A percentile compares a stretch with the other conserved stretches of the same genome.
phyloP scores from a whole-genome alignment of 2,113 vertebrate genomes.

The Taxidea taxus region DNA sequence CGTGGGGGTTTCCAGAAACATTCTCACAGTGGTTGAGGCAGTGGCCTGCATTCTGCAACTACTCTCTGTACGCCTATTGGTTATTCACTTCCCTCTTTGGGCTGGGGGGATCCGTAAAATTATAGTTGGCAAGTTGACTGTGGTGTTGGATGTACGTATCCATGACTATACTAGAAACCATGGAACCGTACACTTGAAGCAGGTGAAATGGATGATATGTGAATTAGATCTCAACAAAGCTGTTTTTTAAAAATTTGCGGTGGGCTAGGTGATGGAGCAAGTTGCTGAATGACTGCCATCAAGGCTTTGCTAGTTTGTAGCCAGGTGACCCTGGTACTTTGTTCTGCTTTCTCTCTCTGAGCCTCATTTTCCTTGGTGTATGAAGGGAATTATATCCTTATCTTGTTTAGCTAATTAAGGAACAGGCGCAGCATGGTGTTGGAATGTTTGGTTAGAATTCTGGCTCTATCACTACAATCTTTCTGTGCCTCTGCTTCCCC shows the following conservation, averaged over 20 bases:
- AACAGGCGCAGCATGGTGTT: not conserved
- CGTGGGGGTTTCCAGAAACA: constrained; percentile 6
- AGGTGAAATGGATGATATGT: not conserved
- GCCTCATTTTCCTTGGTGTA: not conserved
- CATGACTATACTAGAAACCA: not conserved
- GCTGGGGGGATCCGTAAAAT: not conserved
- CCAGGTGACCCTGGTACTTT: not conserved
- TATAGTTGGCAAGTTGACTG: not conserved
- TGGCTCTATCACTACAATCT: not conserved
- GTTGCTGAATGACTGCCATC: not conserved
- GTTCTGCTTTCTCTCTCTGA: not conserved
- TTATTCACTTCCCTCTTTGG: not conserved
- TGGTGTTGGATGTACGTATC: not conserved
- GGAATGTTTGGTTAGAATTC: not conserved
- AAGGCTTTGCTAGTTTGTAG: not conserved
- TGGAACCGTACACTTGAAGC: not conserved
- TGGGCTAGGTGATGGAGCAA: not conserved
- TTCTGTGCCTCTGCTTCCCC: not conserved
- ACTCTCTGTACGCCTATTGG: not conserved
- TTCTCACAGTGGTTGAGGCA: not conserved
- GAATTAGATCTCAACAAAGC: not conserved
- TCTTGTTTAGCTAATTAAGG: not conserved
- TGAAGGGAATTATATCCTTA: not conserved
- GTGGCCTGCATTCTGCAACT: not conserved
- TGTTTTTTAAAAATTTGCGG: not conserved